Conservation (phyloP, 2,888 invertebrate genomes). For the Nomada ruficornis region DNA sequence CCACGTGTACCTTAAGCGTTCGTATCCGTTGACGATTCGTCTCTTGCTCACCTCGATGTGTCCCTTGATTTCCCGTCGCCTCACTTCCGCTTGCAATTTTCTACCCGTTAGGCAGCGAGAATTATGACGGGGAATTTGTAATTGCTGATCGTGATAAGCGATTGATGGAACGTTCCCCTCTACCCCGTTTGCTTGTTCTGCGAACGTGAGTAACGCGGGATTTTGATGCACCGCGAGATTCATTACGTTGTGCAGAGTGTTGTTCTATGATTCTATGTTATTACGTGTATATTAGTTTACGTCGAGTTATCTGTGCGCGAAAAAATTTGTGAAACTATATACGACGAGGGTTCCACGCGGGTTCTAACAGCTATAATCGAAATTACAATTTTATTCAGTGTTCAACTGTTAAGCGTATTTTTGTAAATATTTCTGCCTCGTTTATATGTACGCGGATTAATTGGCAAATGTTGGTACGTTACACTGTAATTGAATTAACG, state of each 20-base stretch:
- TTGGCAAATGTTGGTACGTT: too few species aligned
- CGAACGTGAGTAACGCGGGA: conserved; percentile 31
- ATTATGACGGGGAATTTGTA: conserved; percentile 49
- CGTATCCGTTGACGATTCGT: conserved; percentile 54
- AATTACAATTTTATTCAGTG: too few species aligned
- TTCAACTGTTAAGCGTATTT: too few species aligned
- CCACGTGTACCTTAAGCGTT: conserved; percentile 58
- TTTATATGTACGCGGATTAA: too few species aligned
- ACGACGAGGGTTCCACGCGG: conserved; percentile 1
- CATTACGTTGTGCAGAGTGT: conserved; percentile 25
- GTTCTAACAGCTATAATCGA: neutral
- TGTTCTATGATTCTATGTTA: conserved; percentile 6
- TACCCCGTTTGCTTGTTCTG: conserved; percentile 6
- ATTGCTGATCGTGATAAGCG: conserved; percentile 49
- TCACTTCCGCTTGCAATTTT: conserved; percentile 47
- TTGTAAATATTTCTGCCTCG: too few species aligned
- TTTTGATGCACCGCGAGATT: conserved; percentile 39
- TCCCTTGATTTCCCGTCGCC: conserved; percentile 21
- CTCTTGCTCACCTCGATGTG: conserved; percentile 29
- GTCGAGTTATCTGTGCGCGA: neutral
- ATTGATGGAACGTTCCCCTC: conserved; percentile 23
- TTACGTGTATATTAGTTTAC: neutral
- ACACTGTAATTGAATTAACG: too few species aligned
- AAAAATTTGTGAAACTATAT: conserved; percentile 19
- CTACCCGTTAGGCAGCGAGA: conserved; percentile 32